Conservation (phyloP, 2,888 invertebrate species). For the Frankliniella intonsa region DNA sequence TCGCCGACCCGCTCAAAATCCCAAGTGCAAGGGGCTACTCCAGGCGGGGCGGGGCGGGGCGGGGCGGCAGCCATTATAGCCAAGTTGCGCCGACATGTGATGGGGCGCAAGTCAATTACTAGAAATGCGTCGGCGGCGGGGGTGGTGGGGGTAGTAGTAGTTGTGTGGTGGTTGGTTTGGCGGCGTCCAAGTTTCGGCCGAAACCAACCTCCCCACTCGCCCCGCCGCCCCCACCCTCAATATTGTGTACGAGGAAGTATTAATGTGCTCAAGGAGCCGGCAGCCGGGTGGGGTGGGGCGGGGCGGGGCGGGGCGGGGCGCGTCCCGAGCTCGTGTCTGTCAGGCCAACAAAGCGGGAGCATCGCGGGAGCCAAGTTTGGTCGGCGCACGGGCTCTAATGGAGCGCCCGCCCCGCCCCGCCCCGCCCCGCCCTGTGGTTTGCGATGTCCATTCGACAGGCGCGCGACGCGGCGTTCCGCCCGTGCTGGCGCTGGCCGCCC, state of each 20-base stretch:
- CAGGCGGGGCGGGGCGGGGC: neutral
- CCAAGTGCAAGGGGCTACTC: neutral
- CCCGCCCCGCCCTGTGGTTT: neutral
- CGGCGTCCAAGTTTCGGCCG: too few species aligned
- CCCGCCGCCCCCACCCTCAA: too few species aligned
- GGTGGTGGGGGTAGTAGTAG: too few species aligned
- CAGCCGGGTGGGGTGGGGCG: neutral
- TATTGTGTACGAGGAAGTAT: too few species aligned
- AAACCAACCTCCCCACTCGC: too few species aligned
- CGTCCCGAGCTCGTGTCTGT: neutral
- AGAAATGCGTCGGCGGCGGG: too few species aligned
- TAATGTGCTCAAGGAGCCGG: neutral
- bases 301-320: neutral
- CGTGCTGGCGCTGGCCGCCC: too few species aligned
- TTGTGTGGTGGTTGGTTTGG: too few species aligned
- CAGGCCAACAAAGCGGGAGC: neutral
- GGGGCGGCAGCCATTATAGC: neutral
- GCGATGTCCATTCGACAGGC: too few species aligned
- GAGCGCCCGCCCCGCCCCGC: neutral
- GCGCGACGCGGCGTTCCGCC: too few species aligned
- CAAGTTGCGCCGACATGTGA: neutral
- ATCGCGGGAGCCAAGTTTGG: neutral
- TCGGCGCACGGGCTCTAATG: neutral
- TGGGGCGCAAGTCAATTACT: neutral
- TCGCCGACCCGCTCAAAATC: too few species aligned